Percentiles rank a stretch among this genome's conserved stretches.
phyloP scores from a whole-genome alignment of 2,797 vertebrate genomes.

The Bryconaethiops microstoma region DNA sequence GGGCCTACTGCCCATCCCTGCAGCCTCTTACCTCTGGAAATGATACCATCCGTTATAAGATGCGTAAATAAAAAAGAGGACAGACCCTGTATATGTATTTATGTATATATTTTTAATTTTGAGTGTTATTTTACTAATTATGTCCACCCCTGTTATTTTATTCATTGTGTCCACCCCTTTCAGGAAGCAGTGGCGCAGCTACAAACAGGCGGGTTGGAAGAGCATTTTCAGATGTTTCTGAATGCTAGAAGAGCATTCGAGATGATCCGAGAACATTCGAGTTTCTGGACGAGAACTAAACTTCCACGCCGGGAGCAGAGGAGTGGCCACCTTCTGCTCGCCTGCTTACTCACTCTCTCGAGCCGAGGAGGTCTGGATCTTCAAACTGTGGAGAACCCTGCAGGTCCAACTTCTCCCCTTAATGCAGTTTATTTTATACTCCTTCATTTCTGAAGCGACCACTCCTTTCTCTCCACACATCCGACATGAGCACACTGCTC shows the following conservation, averaged over 20 bases:
- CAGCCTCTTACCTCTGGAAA: background rate
- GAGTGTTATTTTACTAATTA: too few relatives aligned
- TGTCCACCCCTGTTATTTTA: too few relatives aligned
- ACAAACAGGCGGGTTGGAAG: too few relatives aligned
- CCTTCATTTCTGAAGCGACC: constrained; percentile 1
- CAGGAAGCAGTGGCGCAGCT: too few relatives aligned
- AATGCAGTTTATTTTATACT: background rate
- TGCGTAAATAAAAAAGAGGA: too few relatives aligned
- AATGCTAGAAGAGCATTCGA: background rate
- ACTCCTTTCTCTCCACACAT: background rate
- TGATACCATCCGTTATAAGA: too few relatives aligned
- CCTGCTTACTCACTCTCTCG: constrained; percentile 40
- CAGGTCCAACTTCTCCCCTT: constrained; percentile 18
- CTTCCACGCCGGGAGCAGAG: constrained; percentile 11
- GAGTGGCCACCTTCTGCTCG: constrained; percentile 5
- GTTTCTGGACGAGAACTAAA: constrained; percentile 31
- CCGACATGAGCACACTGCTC: constrained; percentile 10
- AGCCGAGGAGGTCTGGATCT: background rate
- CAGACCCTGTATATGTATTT: too few relatives aligned
- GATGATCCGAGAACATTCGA: constrained; percentile 24
- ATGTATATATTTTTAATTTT: too few relatives aligned
- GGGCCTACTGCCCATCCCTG: background rate
- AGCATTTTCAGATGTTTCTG: too few relatives aligned
- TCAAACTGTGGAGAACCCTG: background rate
- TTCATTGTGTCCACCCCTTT: too few relatives aligned